A percentile compares a stretch with the other conserved stretches of the same genome.
phyloP scores from a whole-genome alignment of 2,888 invertebrate genomes.

The Synergus itoensis region DNA sequence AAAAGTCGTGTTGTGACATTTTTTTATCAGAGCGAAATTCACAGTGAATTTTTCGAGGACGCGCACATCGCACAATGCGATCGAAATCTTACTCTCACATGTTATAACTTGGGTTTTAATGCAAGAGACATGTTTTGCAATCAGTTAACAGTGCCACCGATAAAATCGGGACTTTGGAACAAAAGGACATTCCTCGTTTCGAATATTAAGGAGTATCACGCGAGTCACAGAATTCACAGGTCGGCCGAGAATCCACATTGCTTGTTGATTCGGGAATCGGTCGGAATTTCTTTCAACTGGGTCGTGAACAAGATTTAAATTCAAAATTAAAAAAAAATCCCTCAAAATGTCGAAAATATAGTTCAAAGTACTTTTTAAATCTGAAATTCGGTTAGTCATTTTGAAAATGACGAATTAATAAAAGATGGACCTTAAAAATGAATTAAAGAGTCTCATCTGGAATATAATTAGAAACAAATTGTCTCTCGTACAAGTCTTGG shows the following conservation, averaged over 20 bases:
- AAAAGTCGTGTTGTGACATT: slow-evolving; percentile 16
- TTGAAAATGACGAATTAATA: background rate
- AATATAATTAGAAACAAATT: slow-evolving; percentile 29
- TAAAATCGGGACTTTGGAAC: slow-evolving; percentile 39
- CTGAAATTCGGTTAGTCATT: no score
- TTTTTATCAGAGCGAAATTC: slow-evolving; percentile 15
- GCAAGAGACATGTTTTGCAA: slow-evolving; percentile 40
- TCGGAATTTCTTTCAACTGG: slow-evolving; percentile 52
- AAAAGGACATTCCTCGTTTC: slow-evolving; percentile 40
- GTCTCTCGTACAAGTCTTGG: slow-evolving; percentile 10
- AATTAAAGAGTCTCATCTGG: background rate
- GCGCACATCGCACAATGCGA: slow-evolving; percentile 26
- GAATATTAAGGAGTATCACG: slow-evolving; percentile 35
- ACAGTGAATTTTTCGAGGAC: slow-evolving; percentile 28
- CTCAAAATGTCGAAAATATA: background rate
- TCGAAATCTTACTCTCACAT: slow-evolving; percentile 29
- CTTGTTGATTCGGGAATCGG: slow-evolving; percentile 47
- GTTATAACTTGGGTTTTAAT: slow-evolving; percentile 37
- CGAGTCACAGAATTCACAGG: background rate
- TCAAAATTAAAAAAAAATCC: background rate
- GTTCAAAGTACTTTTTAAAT: background rate
- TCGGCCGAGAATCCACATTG: slow-evolving; percentile 8
- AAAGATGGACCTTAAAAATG: background rate
- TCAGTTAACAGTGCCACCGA: slow-evolving; percentile 40
- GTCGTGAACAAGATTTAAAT: slow-evolving; percentile 48